Conservation (phyloP, 2,888 invertebrate species). For the Eupithecia inturbata region DNA sequence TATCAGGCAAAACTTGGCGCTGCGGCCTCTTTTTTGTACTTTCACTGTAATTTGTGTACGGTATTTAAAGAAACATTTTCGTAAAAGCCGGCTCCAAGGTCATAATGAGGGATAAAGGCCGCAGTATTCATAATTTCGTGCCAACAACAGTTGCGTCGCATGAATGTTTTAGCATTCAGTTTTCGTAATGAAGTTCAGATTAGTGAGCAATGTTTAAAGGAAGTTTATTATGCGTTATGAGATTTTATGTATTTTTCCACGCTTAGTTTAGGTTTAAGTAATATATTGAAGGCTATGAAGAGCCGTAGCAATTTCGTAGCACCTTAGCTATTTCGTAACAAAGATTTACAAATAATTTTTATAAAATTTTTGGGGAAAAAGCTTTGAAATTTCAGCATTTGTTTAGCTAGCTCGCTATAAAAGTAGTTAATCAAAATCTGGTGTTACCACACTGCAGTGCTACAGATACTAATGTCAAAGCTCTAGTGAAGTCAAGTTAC, state of each 20-base stretch:
- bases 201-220: slow-evolving; percentile 35
- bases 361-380: neutral
- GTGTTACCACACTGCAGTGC: neutral
- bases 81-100: slow-evolving; percentile 44
- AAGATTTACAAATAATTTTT: neutral
- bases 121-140: slow-evolving; percentile 49
- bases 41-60: slow-evolving; percentile 3
- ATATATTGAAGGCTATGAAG: neutral
- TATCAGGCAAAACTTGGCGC: slow-evolving; percentile 3
- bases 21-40: neutral
- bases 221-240: slow-evolving; percentile 21
- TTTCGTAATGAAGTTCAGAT: slow-evolving; percentile 39
- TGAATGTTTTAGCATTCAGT: slow-evolving; percentile 50
- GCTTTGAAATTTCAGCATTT: too few species aligned
- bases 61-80: slow-evolving; percentile 35
- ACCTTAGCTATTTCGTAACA: neutral
- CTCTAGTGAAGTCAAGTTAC: neutral
- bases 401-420: too few species aligned
- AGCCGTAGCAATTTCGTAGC: neutral
- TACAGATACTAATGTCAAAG: neutral
- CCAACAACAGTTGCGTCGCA: slow-evolving; percentile 45
- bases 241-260: neutral
- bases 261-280: neutral
- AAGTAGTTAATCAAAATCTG: too few species aligned
- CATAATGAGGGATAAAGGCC: slow-evolving; percentile 45